Base-by-base conservation (phyloP, 2,888 invertebrate genomes). In the Epistrophe grossulariae region DNA sequence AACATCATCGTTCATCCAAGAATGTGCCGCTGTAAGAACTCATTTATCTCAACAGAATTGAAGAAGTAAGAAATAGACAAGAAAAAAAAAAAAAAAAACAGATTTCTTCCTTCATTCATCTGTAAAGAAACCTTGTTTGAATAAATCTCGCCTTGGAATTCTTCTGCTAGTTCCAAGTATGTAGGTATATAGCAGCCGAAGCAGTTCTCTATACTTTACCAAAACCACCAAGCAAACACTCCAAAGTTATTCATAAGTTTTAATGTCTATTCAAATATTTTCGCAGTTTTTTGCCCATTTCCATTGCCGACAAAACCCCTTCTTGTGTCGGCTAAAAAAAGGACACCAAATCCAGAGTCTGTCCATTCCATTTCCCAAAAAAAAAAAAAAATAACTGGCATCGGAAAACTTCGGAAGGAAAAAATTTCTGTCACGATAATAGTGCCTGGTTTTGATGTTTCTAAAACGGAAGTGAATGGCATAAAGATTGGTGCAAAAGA, bases 241-340 rank as follows among this genome's bases (percentile, higher is more conserved):
- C 28, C 74, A 79, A 82, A 83, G 83, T 87, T 87, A 87, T 87
- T 87, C 87, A 87, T 87, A 87, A 87, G 87, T 87, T 87, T 87
- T 87, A 87, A 87, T 87, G 87, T 87, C 83, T 87, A 83, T 87
- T 87, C 87, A 87, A 87, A 87, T 87, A 87, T 87, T 87, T 87
- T 87, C 83, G 76, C 78, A 87, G 79, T 87, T 87, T 83, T 83
- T 70, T 87, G 83, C 64, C 79, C 71, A 55, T 71, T 71, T 72
- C 68, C 74, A 31, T 48, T 71, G 82, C 79, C 87, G 79, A 87
- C 76, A 79, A 79, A 70, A 52, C 70, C 28, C 24, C 28, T 55
- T 40, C 64, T 66, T 40, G 24, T 17, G 17, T 17, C 17, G 4
- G n/a, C 48, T 50, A 8, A 66, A 74, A 64, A 76, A 79, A 64